Evolutionary conservation across 1,140 invertebrate genomes (phyloP).

Genomic region (Maconellicoccus hirsutus): DNA sequence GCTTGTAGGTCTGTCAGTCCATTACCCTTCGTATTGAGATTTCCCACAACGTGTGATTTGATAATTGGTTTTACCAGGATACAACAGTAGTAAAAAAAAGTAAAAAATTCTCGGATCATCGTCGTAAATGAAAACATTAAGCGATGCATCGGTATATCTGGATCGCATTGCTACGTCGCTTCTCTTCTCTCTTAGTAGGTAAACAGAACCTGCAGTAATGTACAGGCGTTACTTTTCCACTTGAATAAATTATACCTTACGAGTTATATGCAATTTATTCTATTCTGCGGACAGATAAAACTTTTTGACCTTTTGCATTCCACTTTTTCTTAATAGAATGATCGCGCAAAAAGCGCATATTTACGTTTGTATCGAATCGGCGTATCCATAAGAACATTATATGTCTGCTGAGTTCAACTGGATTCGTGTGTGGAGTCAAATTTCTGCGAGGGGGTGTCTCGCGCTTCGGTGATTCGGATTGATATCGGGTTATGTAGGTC

Average conservation of each 20-base stretch:
- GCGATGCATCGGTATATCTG: not conserved
- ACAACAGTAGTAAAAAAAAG: too few relatives aligned
- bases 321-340: not conserved
- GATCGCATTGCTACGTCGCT: not conserved
- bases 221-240: conserved; percentile 7
- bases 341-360: not conserved
- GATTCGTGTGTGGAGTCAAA: too few relatives aligned
- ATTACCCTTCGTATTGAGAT: too few relatives aligned
- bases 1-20: too few relatives aligned
- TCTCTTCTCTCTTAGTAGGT: not conserved
- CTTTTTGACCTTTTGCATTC: conserved; percentile 4
- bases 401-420: too few relatives aligned
- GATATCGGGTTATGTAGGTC: too few relatives aligned
- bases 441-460: too few relatives aligned
- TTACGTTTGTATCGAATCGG: not conserved
- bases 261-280: conserved; percentile 9
- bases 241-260: conserved; percentile 5
- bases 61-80: too few relatives aligned
- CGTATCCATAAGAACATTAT: too few relatives aligned
- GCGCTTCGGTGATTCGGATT: too few relatives aligned
- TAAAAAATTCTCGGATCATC: not conserved
- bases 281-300: not conserved
- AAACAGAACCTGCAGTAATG: conserved; percentile 3
- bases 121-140: conserved; percentile 4
- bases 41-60: too few relatives aligned